These are phyloP conservation scores for Eupithecia exiguata DNA, from an alignment of 2,888 invertebrate species.

Conservation along the genomic window DNA sequence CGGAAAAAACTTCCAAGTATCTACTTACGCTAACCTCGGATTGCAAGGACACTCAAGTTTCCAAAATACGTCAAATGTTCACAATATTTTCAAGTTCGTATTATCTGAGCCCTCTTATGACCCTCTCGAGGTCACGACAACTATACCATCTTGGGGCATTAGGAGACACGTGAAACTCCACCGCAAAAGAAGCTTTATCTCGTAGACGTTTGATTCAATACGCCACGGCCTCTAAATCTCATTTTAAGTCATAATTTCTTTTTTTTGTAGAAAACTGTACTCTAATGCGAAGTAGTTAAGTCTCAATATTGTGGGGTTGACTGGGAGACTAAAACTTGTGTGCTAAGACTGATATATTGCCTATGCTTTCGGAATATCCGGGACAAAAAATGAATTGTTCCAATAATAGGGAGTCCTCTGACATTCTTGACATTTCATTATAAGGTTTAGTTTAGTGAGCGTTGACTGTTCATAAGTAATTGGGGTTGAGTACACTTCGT, in stretches of 20 bases:
- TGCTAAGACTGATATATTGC: slow-evolving; percentile 26
- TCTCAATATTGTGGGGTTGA: neutral
- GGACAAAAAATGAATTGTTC: slow-evolving; percentile 64
- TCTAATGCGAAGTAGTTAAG: slow-evolving; percentile 12
- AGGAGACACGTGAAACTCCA: slow-evolving; percentile 12
- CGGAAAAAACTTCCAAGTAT: neutral
- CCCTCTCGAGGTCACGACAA: slow-evolving; percentile 35
- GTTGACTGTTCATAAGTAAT: slow-evolving; percentile 43
- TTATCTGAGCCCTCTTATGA: slow-evolving; percentile 30
- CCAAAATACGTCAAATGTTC: slow-evolving; percentile 30
- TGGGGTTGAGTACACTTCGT: slow-evolving; percentile 38
- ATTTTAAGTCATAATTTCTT: slow-evolving; percentile 4
- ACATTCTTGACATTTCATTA: slow-evolving; percentile 61
- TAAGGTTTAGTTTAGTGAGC: slow-evolving; percentile 52
- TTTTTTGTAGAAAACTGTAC: slow-evolving; percentile 10
- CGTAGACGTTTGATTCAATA: slow-evolving; percentile 3
- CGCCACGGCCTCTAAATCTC: neutral
- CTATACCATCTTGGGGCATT: slow-evolving; percentile 23
- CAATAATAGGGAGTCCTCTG: slow-evolving; percentile 55
- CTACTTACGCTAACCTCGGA: slow-evolving; percentile 16
- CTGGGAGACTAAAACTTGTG: slow-evolving; percentile 5
- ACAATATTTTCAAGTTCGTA: slow-evolving; percentile 31
- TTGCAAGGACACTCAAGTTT: slow-evolving; percentile 27
- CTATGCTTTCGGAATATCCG: slow-evolving; percentile 43
- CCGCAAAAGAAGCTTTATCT: slow-evolving; percentile 13